phyloP scores from a whole-genome alignment of 2,113 vertebrate genomes.

The Oceanites oceanicus region DNA sequence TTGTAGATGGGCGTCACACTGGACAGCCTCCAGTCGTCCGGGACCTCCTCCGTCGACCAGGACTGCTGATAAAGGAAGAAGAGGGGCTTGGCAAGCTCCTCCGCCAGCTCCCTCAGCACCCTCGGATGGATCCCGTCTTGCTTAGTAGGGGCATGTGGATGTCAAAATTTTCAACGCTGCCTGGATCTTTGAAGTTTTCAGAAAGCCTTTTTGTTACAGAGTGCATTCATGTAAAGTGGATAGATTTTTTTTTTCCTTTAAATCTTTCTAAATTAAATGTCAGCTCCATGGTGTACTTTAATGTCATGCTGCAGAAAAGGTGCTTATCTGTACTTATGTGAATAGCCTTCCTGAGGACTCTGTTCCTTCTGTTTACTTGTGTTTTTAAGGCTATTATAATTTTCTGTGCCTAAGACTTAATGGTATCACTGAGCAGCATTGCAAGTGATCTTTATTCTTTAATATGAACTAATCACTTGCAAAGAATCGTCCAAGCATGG shows the following conservation, averaged over 20 bases:
- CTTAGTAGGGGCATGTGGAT: neutral
- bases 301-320: neutral
- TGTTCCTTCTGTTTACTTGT: neutral
- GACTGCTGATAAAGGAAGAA: too few species aligned
- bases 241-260: neutral
- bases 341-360: neutral
- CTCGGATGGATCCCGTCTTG: too few species aligned
- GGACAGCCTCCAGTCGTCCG: too few species aligned
- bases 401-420: neutral
- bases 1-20: too few species aligned
- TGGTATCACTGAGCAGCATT: neutral
- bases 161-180: neutral
- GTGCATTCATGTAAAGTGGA: neutral
- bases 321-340: neutral
- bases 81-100: too few species aligned
- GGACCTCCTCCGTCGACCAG: too few species aligned
- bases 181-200: neutral
- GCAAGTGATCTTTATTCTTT: neutral
- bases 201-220: neutral
- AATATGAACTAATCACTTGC: neutral
- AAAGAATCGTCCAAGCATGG: neutral
- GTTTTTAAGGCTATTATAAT: neutral
- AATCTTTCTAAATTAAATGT: neutral
- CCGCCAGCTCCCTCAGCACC: too few species aligned
- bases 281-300: neutral